Evolutionary conservation across 2,888 invertebrate species (phyloP).

Genomic region (Nasonovia ribisnigri): DNA sequence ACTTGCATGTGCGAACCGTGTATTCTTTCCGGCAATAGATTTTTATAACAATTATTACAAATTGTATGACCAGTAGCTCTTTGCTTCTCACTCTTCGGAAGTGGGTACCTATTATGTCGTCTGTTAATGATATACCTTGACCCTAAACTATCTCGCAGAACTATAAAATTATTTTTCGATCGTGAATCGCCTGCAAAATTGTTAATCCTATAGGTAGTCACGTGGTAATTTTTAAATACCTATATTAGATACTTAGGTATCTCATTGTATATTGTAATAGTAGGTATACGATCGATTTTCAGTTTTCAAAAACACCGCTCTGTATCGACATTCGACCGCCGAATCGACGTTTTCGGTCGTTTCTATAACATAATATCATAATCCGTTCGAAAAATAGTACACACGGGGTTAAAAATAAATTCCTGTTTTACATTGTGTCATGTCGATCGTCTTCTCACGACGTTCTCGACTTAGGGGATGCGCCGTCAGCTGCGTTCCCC

Average conservation of each 20-base stretch:
- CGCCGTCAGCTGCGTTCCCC: background rate
- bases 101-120: background rate
- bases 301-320: background rate
- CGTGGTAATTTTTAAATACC: background rate
- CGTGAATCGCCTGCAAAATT: background rate
- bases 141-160: background rate
- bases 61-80: background rate
- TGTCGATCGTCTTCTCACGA: background rate
- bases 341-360: background rate
- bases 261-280: too few relatives aligned
- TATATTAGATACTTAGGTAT: background rate
- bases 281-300: background rate
- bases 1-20: background rate
- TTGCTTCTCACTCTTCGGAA: background rate
- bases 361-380: background rate
- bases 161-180: background rate
- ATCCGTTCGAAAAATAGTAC: background rate
- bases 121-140: background rate
- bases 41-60: too few relatives aligned
- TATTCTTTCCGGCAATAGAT: background rate
- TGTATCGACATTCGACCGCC: background rate
- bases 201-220: background rate
- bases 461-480: conserved; percentile 55
- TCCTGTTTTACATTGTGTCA: background rate
- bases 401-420: background rate